Evolutionary conservation across 1,140 invertebrate species (phyloP).

Genomic region (Drosophila rufa): DNA sequence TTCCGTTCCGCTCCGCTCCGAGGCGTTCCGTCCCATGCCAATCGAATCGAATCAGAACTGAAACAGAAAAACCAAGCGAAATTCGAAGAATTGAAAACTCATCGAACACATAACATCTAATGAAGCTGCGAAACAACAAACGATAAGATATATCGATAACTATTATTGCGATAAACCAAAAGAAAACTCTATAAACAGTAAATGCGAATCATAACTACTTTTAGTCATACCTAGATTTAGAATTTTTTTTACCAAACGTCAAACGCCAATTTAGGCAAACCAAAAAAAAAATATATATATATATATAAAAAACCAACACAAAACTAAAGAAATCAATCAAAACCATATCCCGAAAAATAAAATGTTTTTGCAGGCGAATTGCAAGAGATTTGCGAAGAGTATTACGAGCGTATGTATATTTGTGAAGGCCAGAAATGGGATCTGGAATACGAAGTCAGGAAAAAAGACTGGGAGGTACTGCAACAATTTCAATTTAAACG

Average conservation of each 20-base stretch:
- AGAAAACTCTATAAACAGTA: conserved; percentile 59
- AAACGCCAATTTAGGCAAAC: conserved; percentile 33
- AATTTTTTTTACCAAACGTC: conserved; percentile 29
- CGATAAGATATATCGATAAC: conserved; percentile 57
- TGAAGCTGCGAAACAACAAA: conserved; percentile 63
- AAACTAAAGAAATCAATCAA: conserved; percentile 33
- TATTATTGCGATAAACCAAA: conserved; percentile 57
- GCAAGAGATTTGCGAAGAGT: conserved; percentile 96
- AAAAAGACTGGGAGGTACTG: conserved; percentile 98
- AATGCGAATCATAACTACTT: conserved; percentile 44
- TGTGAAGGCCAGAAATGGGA: conserved; percentile 99
- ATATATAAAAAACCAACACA: conserved; percentile 1
- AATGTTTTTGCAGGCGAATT: conserved; percentile 85
- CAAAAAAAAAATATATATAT: background rate
- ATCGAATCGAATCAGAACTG: conserved; percentile 21
- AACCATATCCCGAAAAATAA: conserved; percentile 53
- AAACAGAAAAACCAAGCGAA: conserved; percentile 39
- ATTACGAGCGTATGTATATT: conserved; percentile 97
- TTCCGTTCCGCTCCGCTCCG: conserved; percentile 18
- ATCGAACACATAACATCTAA: conserved; percentile 84
- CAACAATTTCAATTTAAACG: conserved; percentile 81
- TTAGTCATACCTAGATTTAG: conserved; percentile 51
- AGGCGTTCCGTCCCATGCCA: conserved; percentile 7
- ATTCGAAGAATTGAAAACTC: conserved; percentile 47
- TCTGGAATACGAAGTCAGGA: conserved; percentile 99